Conservation (phyloP, 2,888 invertebrate species). For the Chrysodeixis includens region DNA sequence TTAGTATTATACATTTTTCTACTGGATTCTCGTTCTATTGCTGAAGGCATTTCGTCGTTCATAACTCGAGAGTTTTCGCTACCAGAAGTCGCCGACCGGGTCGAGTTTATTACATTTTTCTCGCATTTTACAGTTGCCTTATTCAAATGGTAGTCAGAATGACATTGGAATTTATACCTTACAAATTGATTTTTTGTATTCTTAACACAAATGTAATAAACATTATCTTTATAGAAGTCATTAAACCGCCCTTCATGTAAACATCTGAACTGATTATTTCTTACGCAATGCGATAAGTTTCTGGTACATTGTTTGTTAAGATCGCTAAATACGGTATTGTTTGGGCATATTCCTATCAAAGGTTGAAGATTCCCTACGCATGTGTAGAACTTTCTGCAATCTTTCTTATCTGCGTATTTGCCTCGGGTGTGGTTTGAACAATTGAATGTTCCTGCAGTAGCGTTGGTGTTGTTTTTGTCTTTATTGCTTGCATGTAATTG, state of each 20-base stretch:
- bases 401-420: slow-evolving; percentile 80
- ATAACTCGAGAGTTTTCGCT: slow-evolving; percentile 55
- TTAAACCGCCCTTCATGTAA: slow-evolving; percentile 78
- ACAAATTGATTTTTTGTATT: slow-evolving; percentile 64
- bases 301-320: slow-evolving; percentile 82
- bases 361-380: slow-evolving; percentile 77
- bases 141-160: slow-evolving; percentile 74
- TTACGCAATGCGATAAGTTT: slow-evolving; percentile 83
- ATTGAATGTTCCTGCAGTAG: slow-evolving; percentile 46
- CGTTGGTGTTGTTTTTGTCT: slow-evolving; percentile 3
- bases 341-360: slow-evolving; percentile 75
- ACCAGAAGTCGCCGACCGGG: slow-evolving; percentile 30
- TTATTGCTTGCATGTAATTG: slow-evolving; percentile 18
- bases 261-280: slow-evolving; percentile 85
- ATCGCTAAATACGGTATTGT: slow-evolving; percentile 82
- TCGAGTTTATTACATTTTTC: slow-evolving; percentile 48
- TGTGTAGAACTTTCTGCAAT: slow-evolving; percentile 87
- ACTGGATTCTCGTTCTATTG: slow-evolving; percentile 35
- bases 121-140: slow-evolving; percentile 72
- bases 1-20: slow-evolving; percentile 25
- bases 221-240: slow-evolving; percentile 74
- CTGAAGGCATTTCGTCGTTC: slow-evolving; percentile 56
- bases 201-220: slow-evolving; percentile 82
- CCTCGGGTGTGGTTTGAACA: slow-evolving; percentile 76
- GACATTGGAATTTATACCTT: slow-evolving; percentile 80